Base-by-base conservation (phyloP, 2,113 vertebrate genomes). In the Ophiodon elongatus region DNA sequence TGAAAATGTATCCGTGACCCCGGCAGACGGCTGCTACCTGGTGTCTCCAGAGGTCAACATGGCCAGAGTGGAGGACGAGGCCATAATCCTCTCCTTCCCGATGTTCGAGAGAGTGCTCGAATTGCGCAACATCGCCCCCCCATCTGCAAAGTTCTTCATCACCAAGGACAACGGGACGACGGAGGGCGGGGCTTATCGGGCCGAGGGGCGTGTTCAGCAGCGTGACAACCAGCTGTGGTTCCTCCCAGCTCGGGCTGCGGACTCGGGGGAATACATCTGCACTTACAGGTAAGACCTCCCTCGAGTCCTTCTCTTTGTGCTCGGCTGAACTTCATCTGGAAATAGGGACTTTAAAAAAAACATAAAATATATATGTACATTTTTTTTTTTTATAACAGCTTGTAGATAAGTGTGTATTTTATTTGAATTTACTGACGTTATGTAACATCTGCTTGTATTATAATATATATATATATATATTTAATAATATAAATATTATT, bases 221-320 rank as follows among this genome's bases (percentile, higher is more conserved):
- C 77, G 82, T 35, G 80, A 80, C 3, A 76, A 90, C 0, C 50
- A 88, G 8, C 87, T 99, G 60, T 97, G 97, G 98, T 91, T 99
- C 80, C 92, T 98, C 71, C 97, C 98, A 11, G 95, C 93, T 37
- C 73, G 37, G 78, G 52, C 67, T 8, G 94, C 91, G 0, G 97
- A 99, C 90, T 96, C 97, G 0, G 98, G 97, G 45, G 76, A 93
- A 14, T 99, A 98, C 52, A 79, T 92, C 80, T 98, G 97, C 84
- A 95, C 92, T 0, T 84, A 92, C 91, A 97, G 97, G 95, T 96
- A 29, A 14, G n/a, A n/a, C n/a, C n/a, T n/a, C n/a, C n/a, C n/a
- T n/a, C n/a, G n/a, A n/a, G n/a, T n/a, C n/a, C n/a, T n/a, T n/a
- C n/a, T n/a, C n/a, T n/a, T n/a, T n/a, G n/a, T n/a, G n/a, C n/a